Percentiles rank a stretch among this genome's conserved stretches.
phyloP scores from a whole-genome alignment of 2,888 invertebrate species.

The Drosophila mimetica region DNA sequence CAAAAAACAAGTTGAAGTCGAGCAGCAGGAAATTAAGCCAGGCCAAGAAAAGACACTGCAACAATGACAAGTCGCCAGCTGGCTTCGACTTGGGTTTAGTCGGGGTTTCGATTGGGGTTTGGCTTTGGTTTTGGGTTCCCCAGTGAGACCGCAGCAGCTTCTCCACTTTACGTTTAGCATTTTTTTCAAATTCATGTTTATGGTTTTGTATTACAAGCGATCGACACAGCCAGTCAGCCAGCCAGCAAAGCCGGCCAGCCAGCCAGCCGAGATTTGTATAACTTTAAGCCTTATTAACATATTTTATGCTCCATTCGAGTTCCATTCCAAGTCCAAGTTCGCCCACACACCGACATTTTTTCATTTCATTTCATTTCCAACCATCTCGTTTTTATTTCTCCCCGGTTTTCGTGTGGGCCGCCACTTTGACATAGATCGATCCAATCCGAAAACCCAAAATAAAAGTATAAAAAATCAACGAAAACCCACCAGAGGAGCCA shows the following conservation, averaged over 20 bases:
- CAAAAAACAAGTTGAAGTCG: slow-evolving; percentile 46
- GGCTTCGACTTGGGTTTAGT: slow-evolving; percentile 20
- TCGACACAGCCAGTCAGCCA: slow-evolving; percentile 11
- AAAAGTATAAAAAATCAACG: slow-evolving; percentile 1
- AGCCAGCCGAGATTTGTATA: slow-evolving; percentile 57
- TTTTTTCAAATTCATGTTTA: slow-evolving; percentile 52
- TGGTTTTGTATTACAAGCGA: slow-evolving; percentile 55
- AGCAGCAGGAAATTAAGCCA: slow-evolving; percentile 73
- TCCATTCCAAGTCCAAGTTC: slow-evolving; percentile 53
- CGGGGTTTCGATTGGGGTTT: slow-evolving; percentile 12
- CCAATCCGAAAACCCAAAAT: slow-evolving; percentile 12
- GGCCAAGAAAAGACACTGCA: slow-evolving; percentile 39
- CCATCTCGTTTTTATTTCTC: slow-evolving; percentile 16
- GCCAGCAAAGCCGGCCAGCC: background rate
- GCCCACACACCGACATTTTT: slow-evolving; percentile 68
- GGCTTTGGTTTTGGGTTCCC: slow-evolving; percentile 29
- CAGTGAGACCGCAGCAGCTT: slow-evolving; percentile 9
- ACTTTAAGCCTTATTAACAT: slow-evolving; percentile 77
- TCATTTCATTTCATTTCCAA: slow-evolving; percentile 29
- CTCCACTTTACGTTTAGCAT: slow-evolving; percentile 49
- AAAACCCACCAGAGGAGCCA: slow-evolving; percentile 17
- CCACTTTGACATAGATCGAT: slow-evolving; percentile 46
- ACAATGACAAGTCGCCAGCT: slow-evolving; percentile 34
- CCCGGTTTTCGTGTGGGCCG: slow-evolving; percentile 38
- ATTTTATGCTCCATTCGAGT: slow-evolving; percentile 66